phyloP scores from a whole-genome alignment of 1,140 invertebrate genomes.

The Procambarus virginalis region DNA sequence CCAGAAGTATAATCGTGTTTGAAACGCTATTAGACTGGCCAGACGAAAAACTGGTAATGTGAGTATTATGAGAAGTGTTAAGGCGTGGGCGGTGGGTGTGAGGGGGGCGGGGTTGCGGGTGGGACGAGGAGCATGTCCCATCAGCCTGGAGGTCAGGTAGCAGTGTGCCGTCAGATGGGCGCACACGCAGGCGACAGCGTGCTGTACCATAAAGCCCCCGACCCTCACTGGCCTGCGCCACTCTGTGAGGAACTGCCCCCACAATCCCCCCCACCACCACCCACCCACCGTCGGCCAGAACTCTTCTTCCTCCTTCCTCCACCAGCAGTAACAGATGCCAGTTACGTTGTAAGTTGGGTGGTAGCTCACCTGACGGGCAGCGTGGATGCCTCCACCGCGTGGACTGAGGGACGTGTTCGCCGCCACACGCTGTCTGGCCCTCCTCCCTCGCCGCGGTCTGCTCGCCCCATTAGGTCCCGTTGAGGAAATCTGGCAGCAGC shows the following conservation, averaged over 20 bases:
- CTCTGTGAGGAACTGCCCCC: neutral
- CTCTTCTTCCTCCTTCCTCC: neutral
- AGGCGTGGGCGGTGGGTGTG: constrained; percentile 8
- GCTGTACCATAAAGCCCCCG: neutral
- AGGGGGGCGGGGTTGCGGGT: neutral
- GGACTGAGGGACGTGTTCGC: neutral
- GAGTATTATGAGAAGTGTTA: neutral
- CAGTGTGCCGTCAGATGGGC: constrained; percentile 49
- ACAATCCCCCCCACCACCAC: neutral
- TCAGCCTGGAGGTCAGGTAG: constrained; percentile 49
- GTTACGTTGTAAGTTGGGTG: constrained; percentile 32
- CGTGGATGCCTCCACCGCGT: constrained; percentile 27
- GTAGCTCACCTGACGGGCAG: constrained; percentile 24
- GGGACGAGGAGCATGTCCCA: constrained; percentile 25
- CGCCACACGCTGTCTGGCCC: neutral
- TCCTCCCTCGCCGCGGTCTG: neutral
- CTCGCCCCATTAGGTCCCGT: constrained; percentile 39
- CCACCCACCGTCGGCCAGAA: neutral
- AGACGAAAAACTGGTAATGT: neutral
- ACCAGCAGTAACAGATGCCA: constrained; percentile 32
- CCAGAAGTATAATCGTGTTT: constrained; percentile 3
- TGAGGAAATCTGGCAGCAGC: neutral
- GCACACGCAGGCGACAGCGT: constrained; percentile 54
- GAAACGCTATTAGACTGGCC: neutral
- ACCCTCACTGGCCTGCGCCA: constrained; percentile 33